Conservation (phyloP, 30 jellyfish, hydroid and myxozoan genomes). For the Aurelia coerulea region DNA sequence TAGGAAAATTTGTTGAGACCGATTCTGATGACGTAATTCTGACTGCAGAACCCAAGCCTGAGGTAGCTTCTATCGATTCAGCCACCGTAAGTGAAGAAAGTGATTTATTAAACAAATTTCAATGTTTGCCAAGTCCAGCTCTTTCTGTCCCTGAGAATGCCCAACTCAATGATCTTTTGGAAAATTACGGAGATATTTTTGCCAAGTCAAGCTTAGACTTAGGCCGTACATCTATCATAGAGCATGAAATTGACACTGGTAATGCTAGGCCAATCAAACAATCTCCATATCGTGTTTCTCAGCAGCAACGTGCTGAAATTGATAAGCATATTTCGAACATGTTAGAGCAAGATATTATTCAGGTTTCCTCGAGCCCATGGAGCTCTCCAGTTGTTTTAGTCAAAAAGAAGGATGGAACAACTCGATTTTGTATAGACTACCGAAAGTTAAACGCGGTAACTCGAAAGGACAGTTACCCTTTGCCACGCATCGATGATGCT, state of each 20-base stretch:
- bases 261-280: too few species aligned
- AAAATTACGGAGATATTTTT: not conserved
- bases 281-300: too few species aligned
- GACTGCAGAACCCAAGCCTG: not conserved
- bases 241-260: not conserved
- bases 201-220: constrained; percentile 1
- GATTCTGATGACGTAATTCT: not conserved
- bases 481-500: constrained; percentile 41
- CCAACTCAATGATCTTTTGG: not conserved
- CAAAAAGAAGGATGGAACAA: too few species aligned
- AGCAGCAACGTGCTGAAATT: too few species aligned
- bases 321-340: too few species aligned
- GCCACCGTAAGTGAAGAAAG: too few species aligned
- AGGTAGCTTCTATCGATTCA: too few species aligned
- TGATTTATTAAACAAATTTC: too few species aligned
- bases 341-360: too few species aligned
- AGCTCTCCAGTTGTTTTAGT: too few species aligned
- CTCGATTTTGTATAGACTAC: constrained; percentile 54
- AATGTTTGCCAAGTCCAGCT: not conserved
- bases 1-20: not conserved
- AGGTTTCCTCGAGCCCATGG: too few species aligned
- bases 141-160: not conserved
- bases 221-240: not conserved
- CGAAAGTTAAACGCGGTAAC: constrained; percentile 38
- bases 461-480: constrained; percentile 37